Evolutionary conservation across 2,797 vertebrate genomes (phyloP).

Genomic region (Fistularia commersonii): DNA sequence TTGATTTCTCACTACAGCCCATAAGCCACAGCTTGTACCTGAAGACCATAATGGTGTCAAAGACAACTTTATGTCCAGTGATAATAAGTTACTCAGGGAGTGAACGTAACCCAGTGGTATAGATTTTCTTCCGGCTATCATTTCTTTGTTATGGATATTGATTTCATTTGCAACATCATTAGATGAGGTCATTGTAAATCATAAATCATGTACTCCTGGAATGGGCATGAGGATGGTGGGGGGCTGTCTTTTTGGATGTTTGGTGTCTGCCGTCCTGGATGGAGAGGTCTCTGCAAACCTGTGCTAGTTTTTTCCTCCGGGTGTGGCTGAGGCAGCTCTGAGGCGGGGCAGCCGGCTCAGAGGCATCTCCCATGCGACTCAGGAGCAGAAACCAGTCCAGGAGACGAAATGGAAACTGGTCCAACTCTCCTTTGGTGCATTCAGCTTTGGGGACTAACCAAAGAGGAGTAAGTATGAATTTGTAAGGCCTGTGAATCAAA

Average conservation of each 20-base stretch:
- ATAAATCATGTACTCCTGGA: constrained; percentile 5
- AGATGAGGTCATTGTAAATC: constrained; percentile 19
- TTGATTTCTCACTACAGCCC: constrained; percentile 36
- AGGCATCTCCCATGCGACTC: constrained; percentile 69
- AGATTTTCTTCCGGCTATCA: constrained; percentile 10
- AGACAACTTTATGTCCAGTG: constrained; percentile 33
- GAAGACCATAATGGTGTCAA: constrained; percentile 17
- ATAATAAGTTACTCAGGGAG: constrained; percentile 26
- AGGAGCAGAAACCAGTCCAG: constrained; percentile 79
- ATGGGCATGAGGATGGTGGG: too few relatives aligned
- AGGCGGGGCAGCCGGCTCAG: constrained; percentile 51
- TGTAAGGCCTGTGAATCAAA: constrained; percentile 2
- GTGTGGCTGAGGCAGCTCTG: constrained; percentile 63
- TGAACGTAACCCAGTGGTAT: constrained; percentile 21
- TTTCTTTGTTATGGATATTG: constrained; percentile 19
- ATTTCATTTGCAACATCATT: constrained; percentile 30
- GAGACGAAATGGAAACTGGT: constrained; percentile 76
- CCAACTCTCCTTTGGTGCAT: constrained; percentile 67
- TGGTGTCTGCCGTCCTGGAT: too few relatives aligned
- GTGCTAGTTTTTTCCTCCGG: constrained; percentile 61
- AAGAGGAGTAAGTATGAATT: constrained; percentile 3
- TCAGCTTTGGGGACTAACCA: constrained; percentile 54
- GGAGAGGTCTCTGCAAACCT: constrained; percentile 41
- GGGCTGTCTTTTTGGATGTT: too few relatives aligned
- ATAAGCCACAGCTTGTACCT: constrained; percentile 20